Evolutionary conservation across 2,113 vertebrate species (phyloP).

Genomic region (Clarias batrachus): DNA sequence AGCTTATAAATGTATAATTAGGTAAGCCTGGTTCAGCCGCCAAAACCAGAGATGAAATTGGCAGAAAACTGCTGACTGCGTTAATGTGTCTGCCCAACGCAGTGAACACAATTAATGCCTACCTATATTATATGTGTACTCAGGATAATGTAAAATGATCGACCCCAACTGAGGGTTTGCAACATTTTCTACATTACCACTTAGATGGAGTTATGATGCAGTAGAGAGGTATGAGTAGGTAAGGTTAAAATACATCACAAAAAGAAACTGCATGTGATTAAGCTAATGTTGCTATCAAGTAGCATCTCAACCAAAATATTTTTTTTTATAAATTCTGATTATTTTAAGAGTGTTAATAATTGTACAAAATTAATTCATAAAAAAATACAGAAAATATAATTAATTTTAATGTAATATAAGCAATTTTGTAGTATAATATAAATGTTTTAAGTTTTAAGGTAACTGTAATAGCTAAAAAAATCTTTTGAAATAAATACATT

Average conservation of each 20-base stretch:
- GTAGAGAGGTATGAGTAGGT: background rate
- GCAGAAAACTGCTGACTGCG: background rate
- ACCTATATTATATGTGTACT: background rate
- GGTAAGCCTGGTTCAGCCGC: background rate
- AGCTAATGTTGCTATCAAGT: background rate
- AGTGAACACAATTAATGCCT: background rate
- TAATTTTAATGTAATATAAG: no score
- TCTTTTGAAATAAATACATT: background rate
- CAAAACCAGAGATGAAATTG: background rate
- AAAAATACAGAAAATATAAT: no score
- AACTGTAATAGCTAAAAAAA: no score
- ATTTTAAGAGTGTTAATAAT: no score
- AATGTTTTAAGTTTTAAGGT: background rate
- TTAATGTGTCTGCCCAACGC: background rate
- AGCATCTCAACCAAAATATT: background rate
- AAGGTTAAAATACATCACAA: background rate
- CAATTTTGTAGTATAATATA: background rate
- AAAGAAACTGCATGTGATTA: background rate
- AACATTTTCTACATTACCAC: background rate
- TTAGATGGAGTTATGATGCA: background rate
- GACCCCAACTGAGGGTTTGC: background rate
- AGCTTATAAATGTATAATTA: background rate
- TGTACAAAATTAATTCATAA: no score
- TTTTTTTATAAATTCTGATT: no score
- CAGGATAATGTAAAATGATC: background rate